Evolutionary conservation across 2,797 vertebrate genomes (phyloP).

Genomic region (Hydrolagus colliei): DNA sequence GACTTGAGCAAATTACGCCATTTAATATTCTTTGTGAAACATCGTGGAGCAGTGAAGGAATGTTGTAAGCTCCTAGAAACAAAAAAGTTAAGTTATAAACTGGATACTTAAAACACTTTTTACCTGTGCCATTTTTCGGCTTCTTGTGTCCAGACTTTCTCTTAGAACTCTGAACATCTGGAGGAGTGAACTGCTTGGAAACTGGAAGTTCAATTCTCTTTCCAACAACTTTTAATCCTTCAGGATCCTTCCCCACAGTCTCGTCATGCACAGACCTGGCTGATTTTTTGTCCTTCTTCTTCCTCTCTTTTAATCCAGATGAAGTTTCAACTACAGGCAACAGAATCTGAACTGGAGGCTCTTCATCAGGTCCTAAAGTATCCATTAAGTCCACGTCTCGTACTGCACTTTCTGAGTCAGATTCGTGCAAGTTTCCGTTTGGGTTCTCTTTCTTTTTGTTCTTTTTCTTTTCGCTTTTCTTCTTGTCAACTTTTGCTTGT

Average conservation of each 20-base stretch:
- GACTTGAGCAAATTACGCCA: no score
- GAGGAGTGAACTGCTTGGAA: conserved; percentile 71
- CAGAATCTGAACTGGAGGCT: conserved; percentile 48
- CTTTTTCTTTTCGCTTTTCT: conserved; percentile 91
- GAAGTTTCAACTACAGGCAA: conserved; percentile 43
- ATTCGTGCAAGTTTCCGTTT: conserved; percentile 72
- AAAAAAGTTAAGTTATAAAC: no score
- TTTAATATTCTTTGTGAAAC: no score
- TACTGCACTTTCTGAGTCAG: conserved; percentile 71
- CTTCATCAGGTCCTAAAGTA: conserved; percentile 63
- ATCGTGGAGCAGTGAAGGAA: no score
- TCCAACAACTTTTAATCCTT: conserved; percentile 67
- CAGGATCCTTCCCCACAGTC: conserved; percentile 59
- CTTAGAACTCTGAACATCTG: conserved; percentile 58
- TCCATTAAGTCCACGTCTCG: conserved; percentile 75
- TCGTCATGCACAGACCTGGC: conserved; percentile 53
- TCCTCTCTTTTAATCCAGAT: conserved; percentile 69
- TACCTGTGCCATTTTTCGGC: conserved; percentile 76
- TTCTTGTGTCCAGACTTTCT: conserved; percentile 84
- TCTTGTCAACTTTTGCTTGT: conserved; percentile 72
- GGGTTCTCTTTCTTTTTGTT: conserved; percentile 86
- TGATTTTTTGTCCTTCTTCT: conserved; percentile 87
- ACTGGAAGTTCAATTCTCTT: conserved; percentile 67
- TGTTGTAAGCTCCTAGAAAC: no score
- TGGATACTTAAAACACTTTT: conserved; percentile 37